phyloP scores from a whole-genome alignment of 2,888 invertebrate species.

The Cremastinae sp. region DNA sequence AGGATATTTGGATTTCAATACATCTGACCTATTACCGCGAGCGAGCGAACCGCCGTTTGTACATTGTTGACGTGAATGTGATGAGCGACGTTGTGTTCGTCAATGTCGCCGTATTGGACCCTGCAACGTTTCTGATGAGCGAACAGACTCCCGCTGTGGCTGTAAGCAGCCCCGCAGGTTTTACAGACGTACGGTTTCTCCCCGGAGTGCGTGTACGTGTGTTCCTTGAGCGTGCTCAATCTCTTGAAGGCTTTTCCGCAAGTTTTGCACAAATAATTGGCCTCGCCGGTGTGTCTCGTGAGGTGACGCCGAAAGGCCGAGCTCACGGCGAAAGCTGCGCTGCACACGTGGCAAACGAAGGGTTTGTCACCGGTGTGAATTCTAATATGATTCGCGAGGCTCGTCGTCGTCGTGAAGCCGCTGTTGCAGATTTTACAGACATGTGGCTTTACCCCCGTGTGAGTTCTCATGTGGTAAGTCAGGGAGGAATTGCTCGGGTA shows the following conservation, averaged over 20 bases:
- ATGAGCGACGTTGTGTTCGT: constrained; percentile 73
- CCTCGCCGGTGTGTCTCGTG: constrained; percentile 79
- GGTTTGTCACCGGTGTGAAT: constrained; percentile 79
- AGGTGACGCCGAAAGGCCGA: constrained; percentile 76
- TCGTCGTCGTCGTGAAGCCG: constrained; percentile 79
- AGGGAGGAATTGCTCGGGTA: constrained; percentile 79
- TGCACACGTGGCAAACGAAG: constrained; percentile 79
- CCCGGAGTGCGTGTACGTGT: constrained; percentile 79
- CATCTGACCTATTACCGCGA: constrained; percentile 78
- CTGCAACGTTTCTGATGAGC: constrained; percentile 79
- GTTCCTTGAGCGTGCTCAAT: constrained; percentile 78
- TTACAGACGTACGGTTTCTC: constrained; percentile 79
- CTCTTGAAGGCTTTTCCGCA: constrained; percentile 79
- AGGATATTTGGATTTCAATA: too few relatives aligned
- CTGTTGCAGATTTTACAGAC: constrained; percentile 79
- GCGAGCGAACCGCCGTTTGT: constrained; percentile 76
- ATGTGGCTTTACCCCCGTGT: constrained; percentile 78
- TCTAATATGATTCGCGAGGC: constrained; percentile 78
- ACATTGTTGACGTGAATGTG: constrained; percentile 78
- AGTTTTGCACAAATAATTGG: constrained; percentile 79
- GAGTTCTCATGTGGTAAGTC: constrained; percentile 79
- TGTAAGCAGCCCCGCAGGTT: constrained; percentile 79
- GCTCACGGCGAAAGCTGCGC: constrained; percentile 79
- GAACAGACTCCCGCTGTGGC: constrained; percentile 78
- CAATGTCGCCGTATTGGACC: constrained; percentile 76